phyloP scores from a whole-genome alignment of 2,113 vertebrate genomes.

The Forbesichthys papilliferus region DNA sequence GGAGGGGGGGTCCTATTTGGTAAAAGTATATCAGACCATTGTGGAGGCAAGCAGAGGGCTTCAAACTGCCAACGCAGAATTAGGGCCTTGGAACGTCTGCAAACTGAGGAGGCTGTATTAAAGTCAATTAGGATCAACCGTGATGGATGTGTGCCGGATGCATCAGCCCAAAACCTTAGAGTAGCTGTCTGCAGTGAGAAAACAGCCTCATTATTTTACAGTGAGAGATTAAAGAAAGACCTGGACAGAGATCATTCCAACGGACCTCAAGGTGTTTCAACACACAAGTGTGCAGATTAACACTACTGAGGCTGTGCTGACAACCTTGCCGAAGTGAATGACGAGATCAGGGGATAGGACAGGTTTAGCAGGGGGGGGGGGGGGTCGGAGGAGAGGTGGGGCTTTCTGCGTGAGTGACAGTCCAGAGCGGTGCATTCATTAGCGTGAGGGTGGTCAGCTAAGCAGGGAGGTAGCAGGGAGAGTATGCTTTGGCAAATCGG shows the following conservation, averaged over 20 bases:
- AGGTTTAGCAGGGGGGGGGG: conserved; percentile 48
- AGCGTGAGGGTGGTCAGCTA: conserved; percentile 69
- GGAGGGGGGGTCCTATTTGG: conserved; percentile 22
- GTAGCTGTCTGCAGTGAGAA: not conserved
- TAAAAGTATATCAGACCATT: conserved; percentile 44
- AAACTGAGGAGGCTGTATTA: conserved; percentile 61
- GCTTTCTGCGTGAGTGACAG: conserved; percentile 67
- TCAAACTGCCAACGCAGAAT: conserved; percentile 25
- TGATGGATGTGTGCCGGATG: conserved; percentile 47
- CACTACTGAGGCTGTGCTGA: conserved; percentile 8
- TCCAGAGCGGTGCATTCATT: conserved; percentile 72
- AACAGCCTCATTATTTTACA: conserved; percentile 41
- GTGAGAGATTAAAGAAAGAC: conserved; percentile 16
- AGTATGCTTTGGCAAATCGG: conserved; percentile 49
- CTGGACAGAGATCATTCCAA: not conserved
- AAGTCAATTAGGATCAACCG: conserved; percentile 61
- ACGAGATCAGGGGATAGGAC: conserved; percentile 47
- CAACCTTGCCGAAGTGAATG: conserved; percentile 41
- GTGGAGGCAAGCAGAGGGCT: conserved; percentile 15
- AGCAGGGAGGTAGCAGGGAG: conserved; percentile 36
- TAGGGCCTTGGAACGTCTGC: conserved; percentile 32
- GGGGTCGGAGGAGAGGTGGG: conserved; percentile 52
- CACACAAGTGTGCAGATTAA: too few species aligned
- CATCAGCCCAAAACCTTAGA: conserved; percentile 4
- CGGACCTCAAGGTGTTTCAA: not conserved